Conservation (phyloP, 2,113 vertebrate species). For the Nycticryphes semicollaris region DNA sequence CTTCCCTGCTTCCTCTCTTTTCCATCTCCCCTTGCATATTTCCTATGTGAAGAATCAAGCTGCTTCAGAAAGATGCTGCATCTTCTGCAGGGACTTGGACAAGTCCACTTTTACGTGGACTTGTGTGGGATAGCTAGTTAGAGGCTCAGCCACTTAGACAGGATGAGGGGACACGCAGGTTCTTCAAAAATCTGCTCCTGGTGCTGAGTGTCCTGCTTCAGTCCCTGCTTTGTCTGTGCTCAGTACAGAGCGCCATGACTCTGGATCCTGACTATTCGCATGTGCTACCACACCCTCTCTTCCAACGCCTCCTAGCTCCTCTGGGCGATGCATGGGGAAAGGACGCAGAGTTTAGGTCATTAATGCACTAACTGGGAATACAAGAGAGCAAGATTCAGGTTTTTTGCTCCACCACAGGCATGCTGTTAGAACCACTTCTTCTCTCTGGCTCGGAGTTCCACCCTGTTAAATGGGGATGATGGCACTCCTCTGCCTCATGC, state of each 20-base stretch:
- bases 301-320: not conserved
- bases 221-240: not conserved
- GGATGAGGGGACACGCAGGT: not conserved
- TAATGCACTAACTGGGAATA: not conserved
- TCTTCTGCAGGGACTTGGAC: not conserved
- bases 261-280: not conserved
- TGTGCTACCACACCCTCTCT: not conserved
- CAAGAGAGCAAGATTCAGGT: constrained; percentile 10
- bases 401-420: not conserved
- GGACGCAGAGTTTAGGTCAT: constrained; percentile 48
- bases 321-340: not conserved
- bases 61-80: not conserved
- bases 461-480: not conserved
- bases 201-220: not conserved
- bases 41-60: not conserved
- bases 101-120: not conserved
- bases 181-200: not conserved
- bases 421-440: not conserved
- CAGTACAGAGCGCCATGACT: accelerated
- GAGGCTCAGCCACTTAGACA: not conserved
- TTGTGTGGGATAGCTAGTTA: not conserved
- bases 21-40: not conserved
- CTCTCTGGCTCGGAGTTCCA: not conserved
- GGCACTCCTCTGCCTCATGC: not conserved
- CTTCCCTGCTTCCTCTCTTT: not conserved